Evolutionary conservation across 2,888 invertebrate species (phyloP), one percentile per base, ranked within the genome.

Genomic region (Mythimna pallens): DNA sequence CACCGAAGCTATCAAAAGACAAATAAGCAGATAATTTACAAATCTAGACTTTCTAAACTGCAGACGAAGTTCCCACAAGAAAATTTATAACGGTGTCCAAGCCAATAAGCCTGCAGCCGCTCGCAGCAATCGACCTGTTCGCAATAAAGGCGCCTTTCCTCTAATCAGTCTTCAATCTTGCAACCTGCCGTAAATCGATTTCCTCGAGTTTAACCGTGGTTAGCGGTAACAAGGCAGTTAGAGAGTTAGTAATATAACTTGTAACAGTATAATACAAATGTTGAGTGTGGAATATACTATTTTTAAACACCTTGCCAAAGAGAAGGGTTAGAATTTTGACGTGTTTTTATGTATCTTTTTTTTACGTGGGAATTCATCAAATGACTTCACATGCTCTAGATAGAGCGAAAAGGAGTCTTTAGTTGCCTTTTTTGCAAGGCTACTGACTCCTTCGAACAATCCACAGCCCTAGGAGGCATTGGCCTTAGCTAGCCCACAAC

Each of bases 131-230:
- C 67, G 70, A 75, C 76, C 76, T 58, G 69, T 61, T 70, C 47
- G 54, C 66, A 70, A 64, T 62, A 76, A 65, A 71, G 67, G 77
- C 75, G 54, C 59, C 58, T 62, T 59, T 62, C 67, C 72, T 81
- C 68, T 85, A 84, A 86, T 85, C 86, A 84, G 77, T 67, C 71
- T 69, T 78, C 78, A 82, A 86, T 82, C 85, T 84, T 67, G 73
- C 68, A 74, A 68, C 63, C 54, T 76, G 55, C 73, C 65, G 80
- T 78, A 84, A 89, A 89, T 88, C 89, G 88, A 88, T 89, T 87
- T 86, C 65, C 81, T 67, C 72, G 83, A 85, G 77, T 78, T 83
- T 68, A 64, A 25, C 58, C 22, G 66, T 50, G 66, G 64, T 80
- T 59, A 40, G 58, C n/a, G 4, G 63, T 58, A 69, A 69, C 76